Conservation (phyloP, 2,888 invertebrate species). For the Nomada goodeniana region DNA sequence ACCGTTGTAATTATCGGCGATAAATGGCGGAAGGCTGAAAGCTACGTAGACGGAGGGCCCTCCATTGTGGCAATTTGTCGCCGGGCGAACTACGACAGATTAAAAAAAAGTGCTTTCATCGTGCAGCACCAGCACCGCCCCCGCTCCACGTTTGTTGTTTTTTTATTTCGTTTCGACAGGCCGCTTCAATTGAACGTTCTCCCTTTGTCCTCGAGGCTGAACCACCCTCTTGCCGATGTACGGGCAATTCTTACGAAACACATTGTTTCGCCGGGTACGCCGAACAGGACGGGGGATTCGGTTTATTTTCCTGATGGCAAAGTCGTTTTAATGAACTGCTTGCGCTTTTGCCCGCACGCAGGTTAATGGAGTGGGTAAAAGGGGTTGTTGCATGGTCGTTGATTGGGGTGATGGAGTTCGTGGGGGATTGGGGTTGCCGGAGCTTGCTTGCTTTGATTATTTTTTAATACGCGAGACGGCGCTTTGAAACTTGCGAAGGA, state of each 20-base stretch:
- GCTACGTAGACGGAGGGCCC: background rate
- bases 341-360: background rate
- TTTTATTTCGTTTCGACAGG: slow-evolving; percentile 18
- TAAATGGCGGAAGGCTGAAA: slow-evolving; percentile 41
- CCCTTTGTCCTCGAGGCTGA: background rate
- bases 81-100: slow-evolving; percentile 65
- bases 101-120: slow-evolving; percentile 59
- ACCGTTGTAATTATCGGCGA: slow-evolving; percentile 64
- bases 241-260: slow-evolving; percentile 8
- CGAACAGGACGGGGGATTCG: background rate
- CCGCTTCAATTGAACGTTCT: slow-evolving; percentile 19
- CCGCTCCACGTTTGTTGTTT: background rate
- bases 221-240: background rate
- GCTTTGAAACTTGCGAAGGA: too few species aligned
- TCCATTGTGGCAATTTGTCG: slow-evolving; percentile 63
- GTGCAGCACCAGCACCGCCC: background rate
- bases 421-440: background rate
- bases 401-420: background rate
- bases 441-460: too few species aligned
- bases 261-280: slow-evolving; percentile 1
- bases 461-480: too few species aligned
- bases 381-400: background rate
- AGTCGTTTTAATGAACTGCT: slow-evolving; percentile 13
- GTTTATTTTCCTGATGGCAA: slow-evolving; percentile 4
- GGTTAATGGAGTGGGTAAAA: background rate